These are phyloP conservation scores for Aspidapion aeneum DNA, from an alignment of 2,888 invertebrate genomes.

Conservation along the genomic window DNA sequence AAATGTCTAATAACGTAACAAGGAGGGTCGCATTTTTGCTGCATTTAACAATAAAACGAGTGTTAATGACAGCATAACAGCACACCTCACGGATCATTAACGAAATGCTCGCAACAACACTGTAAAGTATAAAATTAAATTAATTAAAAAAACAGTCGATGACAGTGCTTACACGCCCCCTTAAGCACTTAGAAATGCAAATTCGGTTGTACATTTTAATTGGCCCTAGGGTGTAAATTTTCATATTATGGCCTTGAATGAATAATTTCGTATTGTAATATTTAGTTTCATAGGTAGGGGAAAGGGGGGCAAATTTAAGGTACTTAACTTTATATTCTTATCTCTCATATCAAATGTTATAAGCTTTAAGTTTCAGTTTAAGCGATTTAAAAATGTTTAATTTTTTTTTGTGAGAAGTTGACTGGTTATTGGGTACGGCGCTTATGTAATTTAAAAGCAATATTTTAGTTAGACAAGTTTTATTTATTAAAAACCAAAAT, in stretches of 20 bases:
- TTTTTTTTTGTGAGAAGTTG: too few relatives aligned
- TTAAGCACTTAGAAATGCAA: background rate
- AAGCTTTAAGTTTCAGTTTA: too few relatives aligned
- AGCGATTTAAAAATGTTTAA: too few relatives aligned
- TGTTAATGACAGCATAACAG: background rate
- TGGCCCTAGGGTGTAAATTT: conserved; percentile 22
- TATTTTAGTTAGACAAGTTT: too few relatives aligned
- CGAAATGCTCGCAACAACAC: background rate
- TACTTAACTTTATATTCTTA: too few relatives aligned
- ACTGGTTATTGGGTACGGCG: too few relatives aligned
- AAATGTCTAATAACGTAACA: too few relatives aligned
- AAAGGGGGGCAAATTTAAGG: too few relatives aligned
- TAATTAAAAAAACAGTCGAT: background rate
- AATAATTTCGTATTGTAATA: background rate
- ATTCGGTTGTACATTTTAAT: conserved; percentile 17
- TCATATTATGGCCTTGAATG: background rate
- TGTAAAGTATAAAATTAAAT: background rate
- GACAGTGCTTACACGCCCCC: background rate
- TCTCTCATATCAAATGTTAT: too few relatives aligned
- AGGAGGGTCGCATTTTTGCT: background rate
- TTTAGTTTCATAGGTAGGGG: too few relatives aligned
- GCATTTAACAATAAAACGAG: background rate
- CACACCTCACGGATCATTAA: background rate
- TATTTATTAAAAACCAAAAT: too few relatives aligned
- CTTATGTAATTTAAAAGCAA: too few relatives aligned